These are phyloP conservation scores for Nemurella pictetii DNA, from an alignment of 2,888 invertebrate genomes.

Conservation along the genomic window DNA sequence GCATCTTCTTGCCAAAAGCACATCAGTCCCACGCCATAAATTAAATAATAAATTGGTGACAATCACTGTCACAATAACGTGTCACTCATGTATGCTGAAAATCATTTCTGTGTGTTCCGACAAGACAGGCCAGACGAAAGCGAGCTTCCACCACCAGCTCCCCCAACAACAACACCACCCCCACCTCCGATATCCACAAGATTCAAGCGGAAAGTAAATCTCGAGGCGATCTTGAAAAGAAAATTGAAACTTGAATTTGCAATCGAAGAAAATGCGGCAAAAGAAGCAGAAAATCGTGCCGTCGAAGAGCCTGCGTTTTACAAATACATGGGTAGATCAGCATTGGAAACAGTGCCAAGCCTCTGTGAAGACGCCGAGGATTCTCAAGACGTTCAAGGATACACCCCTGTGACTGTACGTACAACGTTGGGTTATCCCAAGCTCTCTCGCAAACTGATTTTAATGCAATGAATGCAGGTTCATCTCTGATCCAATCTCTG, in stretches of 20 bases:
- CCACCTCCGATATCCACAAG: background rate
- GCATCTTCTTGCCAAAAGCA: too few relatives aligned
- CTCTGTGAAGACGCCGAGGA: background rate
- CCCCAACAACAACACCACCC: background rate
- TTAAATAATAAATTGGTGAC: too few relatives aligned
- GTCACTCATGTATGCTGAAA: too few relatives aligned
- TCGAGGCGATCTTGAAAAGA: background rate
- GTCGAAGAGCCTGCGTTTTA: background rate
- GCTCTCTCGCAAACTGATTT: too few relatives aligned
- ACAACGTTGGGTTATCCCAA: too few relatives aligned
- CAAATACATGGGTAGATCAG: background rate
- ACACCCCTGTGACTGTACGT: background rate
- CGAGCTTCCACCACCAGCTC: too few relatives aligned
- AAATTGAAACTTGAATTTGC: background rate
- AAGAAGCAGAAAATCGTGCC: background rate
- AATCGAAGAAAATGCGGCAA: background rate
- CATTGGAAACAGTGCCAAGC: background rate
- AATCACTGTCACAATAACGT: too few relatives aligned
- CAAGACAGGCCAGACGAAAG: background rate
- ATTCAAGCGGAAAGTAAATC: background rate
- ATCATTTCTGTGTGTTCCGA: background rate
- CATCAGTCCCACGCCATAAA: too few relatives aligned
- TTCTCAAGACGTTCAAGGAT: background rate
- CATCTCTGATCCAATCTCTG: too few relatives aligned
- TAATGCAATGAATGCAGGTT: too few relatives aligned